Conservation (phyloP, 2,113 vertebrate species). For the Myotis davidii region DNA sequence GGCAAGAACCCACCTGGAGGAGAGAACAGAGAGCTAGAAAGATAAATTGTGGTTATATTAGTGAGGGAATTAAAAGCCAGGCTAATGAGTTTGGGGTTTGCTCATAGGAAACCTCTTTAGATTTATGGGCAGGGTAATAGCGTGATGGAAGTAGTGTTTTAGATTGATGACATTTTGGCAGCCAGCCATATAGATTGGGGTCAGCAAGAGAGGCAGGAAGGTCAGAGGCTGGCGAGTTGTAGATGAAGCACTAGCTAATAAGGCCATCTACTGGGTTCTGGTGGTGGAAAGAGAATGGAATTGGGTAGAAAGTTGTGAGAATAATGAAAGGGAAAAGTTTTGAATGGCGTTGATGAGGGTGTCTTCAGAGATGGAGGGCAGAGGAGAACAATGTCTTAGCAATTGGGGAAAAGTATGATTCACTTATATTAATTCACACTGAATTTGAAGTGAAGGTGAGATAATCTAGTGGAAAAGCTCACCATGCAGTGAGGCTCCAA, state of each 20-base stretch:
- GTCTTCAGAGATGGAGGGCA: not conserved
- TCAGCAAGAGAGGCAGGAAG: slow-evolving; percentile 34
- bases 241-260: slow-evolving; percentile 19
- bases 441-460: not conserved
- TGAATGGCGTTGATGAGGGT: not conserved
- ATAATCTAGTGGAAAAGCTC: not conserved
- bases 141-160: slow-evolving; percentile 45
- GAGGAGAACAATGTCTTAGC: not conserved
- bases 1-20: not conserved
- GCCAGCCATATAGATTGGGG: not conserved
- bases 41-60: slow-evolving; percentile 36
- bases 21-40: not conserved
- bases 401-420: not conserved
- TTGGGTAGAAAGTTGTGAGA: not conserved
- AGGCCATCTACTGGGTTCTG: not conserved
- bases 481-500: not conserved
- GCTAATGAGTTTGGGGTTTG: slow-evolving; percentile 45
- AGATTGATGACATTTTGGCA: slow-evolving; percentile 57
- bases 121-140: slow-evolving; percentile 51
- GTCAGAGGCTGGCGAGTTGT: not conserved
- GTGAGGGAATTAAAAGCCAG: slow-evolving; percentile 43
- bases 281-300: not conserved
- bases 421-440: not conserved
- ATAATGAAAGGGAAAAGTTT: not conserved
- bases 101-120: slow-evolving; percentile 52